Conservation (phyloP, 2,888 invertebrate genomes). For the Chymomyza caudatula region DNA sequence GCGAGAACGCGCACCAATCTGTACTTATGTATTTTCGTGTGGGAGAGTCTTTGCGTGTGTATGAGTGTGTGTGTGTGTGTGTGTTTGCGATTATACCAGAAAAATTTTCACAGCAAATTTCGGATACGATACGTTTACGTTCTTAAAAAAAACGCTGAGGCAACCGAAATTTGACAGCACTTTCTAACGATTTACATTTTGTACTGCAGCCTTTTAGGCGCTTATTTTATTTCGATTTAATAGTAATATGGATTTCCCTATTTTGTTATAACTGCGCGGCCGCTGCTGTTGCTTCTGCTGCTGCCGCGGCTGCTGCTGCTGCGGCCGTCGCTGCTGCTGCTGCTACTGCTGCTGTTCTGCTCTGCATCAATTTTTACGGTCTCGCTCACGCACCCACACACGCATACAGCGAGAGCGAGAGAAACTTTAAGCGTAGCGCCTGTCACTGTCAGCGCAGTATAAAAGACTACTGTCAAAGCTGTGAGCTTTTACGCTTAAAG, state of each 20-base stretch:
- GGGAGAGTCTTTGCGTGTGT: background rate
- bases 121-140: background rate
- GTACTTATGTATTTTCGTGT: background rate
- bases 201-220: background rate
- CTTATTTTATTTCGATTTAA: background rate
- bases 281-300: slow-evolving; percentile 9
- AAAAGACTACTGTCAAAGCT: slow-evolving; percentile 28
- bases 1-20: too few relatives aligned
- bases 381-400: slow-evolving; percentile 12
- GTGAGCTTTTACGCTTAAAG: slow-evolving; percentile 27
- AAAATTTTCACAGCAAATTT: background rate
- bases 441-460: slow-evolving; percentile 11
- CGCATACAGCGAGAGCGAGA: slow-evolving; percentile 20
- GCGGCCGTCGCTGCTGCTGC: slow-evolving; percentile 8
- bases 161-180: background rate
- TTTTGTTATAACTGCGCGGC: background rate
- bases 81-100: background rate
- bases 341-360: slow-evolving; percentile 33
- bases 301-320: slow-evolving; percentile 33
- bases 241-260: background rate
- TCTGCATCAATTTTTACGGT: slow-evolving; percentile 15
- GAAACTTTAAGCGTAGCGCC: slow-evolving; percentile 18
- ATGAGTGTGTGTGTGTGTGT: background rate
- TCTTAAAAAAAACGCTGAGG: background rate
- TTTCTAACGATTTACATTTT: background rate